Evolutionary conservation across 2,113 vertebrate genomes (phyloP).

Genomic region (Myotis lucifugus): DNA sequence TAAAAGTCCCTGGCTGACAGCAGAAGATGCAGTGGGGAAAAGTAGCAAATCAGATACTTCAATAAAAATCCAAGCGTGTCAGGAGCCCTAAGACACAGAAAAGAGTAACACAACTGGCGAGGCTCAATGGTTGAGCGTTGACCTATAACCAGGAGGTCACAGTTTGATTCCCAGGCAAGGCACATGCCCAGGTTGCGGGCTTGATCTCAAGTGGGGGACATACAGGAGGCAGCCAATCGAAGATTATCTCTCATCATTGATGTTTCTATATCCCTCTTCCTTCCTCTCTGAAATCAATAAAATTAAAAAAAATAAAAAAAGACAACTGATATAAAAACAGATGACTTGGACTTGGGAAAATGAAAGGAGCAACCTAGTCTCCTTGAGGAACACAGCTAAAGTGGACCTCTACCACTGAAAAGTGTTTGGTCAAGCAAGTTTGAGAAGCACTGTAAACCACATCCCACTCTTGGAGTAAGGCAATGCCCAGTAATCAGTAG

Average conservation of each 20-base stretch:
- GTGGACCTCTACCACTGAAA: neutral
- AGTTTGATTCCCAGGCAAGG: no score
- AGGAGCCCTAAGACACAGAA: neutral
- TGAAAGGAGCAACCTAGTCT: neutral
- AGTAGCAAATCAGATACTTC: neutral
- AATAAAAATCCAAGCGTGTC: neutral
- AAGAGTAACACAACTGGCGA: neutral
- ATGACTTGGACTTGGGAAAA: neutral
- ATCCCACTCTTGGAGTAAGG: neutral
- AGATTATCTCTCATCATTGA: no score
- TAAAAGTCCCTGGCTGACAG: neutral
- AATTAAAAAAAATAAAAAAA: no score
- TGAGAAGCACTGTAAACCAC: neutral
- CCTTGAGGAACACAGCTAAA: neutral
- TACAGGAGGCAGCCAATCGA: no score
- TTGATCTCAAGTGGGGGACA: no score
- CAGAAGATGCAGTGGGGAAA: neutral
- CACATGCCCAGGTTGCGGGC: no score
- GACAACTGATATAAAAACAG: neutral
- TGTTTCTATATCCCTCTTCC: no score
- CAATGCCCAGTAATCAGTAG: neutral
- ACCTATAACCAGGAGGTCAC: no score
- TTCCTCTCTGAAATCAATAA: no score
- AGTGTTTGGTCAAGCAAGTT: neutral
- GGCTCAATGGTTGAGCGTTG: no score